Evolutionary conservation across 2,113 vertebrate genomes (phyloP).

Genomic region (Pedionomus torquatus): DNA sequence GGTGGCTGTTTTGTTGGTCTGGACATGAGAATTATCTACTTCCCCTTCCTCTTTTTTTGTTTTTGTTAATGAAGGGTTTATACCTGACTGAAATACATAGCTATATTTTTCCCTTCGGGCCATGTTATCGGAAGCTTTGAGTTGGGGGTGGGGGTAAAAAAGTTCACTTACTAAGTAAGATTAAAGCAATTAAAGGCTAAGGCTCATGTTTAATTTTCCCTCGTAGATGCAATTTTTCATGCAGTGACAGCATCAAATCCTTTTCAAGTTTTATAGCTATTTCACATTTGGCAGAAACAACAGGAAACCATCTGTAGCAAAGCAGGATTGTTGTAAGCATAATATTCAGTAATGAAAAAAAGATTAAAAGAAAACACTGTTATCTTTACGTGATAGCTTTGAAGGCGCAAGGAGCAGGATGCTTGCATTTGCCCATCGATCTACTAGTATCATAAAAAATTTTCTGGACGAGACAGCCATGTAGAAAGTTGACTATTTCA

Average conservation of each 20-base stretch:
- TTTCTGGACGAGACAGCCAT: not conserved
- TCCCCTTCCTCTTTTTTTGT: conserved; percentile 66
- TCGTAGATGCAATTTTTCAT: conserved; percentile 56
- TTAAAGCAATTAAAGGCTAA: conserved; percentile 74
- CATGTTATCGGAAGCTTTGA: conserved; percentile 66
- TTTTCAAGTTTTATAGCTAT: conserved; percentile 75
- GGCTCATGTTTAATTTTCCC: conserved; percentile 58
- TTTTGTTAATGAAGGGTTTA: conserved; percentile 51
- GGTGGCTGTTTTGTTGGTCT: conserved; percentile 49
- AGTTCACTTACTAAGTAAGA: conserved; percentile 62
- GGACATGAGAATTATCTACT: conserved; percentile 61
- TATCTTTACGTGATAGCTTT: conserved; percentile 54
- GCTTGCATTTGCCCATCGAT: conserved; percentile 1
- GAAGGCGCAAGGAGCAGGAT: conserved; percentile 46
- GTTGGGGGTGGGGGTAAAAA: conserved; percentile 23
- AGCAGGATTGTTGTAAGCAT: conserved; percentile 51
- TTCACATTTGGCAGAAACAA: conserved; percentile 70
- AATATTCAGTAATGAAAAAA: conserved; percentile 63
- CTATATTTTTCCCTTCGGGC: conserved; percentile 33
- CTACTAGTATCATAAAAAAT: conserved; percentile 9
- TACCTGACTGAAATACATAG: conserved; percentile 58
- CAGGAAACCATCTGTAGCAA: conserved; percentile 74
- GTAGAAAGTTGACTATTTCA: not conserved
- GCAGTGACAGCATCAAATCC: conserved; percentile 50
- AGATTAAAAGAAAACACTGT: conserved; percentile 70